A percentile compares a stretch with the other conserved stretches of the same genome.
These are phyloP conservation scores for Coelogynopora nodosa DNA, from an alignment of 2,888 invertebrate species.

Conservation along the genomic window DNA sequence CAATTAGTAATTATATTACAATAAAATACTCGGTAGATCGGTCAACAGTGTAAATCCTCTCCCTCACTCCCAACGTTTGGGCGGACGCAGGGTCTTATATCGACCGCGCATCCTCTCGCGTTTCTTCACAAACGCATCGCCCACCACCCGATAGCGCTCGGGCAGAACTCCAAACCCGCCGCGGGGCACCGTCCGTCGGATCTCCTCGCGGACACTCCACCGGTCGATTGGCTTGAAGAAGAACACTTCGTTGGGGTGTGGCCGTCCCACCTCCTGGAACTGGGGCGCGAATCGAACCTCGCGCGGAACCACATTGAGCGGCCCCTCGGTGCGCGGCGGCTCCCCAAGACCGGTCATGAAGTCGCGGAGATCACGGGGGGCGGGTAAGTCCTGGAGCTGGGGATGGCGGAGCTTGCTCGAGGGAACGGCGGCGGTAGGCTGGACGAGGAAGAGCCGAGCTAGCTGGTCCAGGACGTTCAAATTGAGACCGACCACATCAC, in stretches of 20 bases:
- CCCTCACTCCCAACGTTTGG: background rate
- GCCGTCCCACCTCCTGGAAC: background rate
- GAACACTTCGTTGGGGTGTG: conserved; percentile 28
- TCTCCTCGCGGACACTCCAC: background rate
- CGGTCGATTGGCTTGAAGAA: background rate
- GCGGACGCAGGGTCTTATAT: background rate
- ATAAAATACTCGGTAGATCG: too few species aligned
- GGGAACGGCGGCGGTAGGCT: background rate
- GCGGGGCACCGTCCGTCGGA: background rate
- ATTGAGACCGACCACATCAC: background rate
- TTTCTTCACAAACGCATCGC: background rate
- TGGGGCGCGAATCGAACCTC: background rate
- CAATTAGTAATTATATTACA: too few species aligned
- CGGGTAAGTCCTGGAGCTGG: background rate
- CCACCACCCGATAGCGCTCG: background rate
- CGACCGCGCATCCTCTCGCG: background rate
- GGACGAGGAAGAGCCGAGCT: background rate
- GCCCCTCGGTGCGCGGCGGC: background rate
- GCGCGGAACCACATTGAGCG: background rate
- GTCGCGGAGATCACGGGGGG: background rate
- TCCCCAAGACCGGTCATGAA: background rate
- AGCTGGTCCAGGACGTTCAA: background rate
- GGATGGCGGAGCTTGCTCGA: background rate
- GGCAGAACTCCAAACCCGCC: background rate
- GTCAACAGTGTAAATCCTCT: too few species aligned